phyloP scores from a whole-genome alignment of 2,113 vertebrate species.

The Uropsilus gracilis region DNA sequence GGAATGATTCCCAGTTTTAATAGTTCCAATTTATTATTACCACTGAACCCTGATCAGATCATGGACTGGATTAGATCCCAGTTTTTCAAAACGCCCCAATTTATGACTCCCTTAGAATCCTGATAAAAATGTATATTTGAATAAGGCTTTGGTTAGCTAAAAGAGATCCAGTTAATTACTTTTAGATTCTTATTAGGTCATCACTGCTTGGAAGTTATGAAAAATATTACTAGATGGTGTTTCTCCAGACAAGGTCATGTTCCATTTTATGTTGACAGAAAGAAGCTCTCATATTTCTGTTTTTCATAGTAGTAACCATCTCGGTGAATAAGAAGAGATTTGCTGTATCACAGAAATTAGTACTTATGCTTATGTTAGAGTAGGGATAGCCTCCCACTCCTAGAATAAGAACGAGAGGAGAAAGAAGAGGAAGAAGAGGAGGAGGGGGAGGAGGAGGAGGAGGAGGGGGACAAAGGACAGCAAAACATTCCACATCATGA shows the following conservation, averaged over 20 bases:
- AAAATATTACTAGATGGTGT: slow-evolving; percentile 80
- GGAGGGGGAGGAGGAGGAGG: neutral
- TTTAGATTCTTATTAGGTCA: slow-evolving; percentile 88
- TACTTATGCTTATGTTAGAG: slow-evolving; percentile 75
- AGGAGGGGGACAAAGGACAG: too few relatives aligned
- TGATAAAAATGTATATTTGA: slow-evolving; percentile 88
- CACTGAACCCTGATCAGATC: slow-evolving; percentile 90
- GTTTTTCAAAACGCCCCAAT: slow-evolving; percentile 89
- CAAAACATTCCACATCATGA: neutral
- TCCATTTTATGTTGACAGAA: slow-evolving; percentile 83
- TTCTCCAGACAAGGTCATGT: slow-evolving; percentile 83
- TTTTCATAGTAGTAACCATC: slow-evolving; percentile 79
- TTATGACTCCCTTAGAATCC: slow-evolving; percentile 87
- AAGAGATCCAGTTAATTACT: slow-evolving; percentile 88
- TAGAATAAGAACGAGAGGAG: neutral
- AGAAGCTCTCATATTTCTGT: slow-evolving; percentile 84
- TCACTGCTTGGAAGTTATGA: slow-evolving; percentile 82
- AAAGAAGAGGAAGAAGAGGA: neutral
- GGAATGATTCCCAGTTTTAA: slow-evolving; percentile 89
- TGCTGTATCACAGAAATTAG: slow-evolving; percentile 74
- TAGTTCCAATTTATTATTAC: slow-evolving; percentile 90
- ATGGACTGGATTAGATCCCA: slow-evolving; percentile 87
- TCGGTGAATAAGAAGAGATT: slow-evolving; percentile 76
- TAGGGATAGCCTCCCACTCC: slow-evolving; percentile 39
- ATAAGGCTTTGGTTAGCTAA: slow-evolving; percentile 85